Base-by-base conservation (phyloP, 2,888 invertebrate species). In the Neria commutata region DNA sequence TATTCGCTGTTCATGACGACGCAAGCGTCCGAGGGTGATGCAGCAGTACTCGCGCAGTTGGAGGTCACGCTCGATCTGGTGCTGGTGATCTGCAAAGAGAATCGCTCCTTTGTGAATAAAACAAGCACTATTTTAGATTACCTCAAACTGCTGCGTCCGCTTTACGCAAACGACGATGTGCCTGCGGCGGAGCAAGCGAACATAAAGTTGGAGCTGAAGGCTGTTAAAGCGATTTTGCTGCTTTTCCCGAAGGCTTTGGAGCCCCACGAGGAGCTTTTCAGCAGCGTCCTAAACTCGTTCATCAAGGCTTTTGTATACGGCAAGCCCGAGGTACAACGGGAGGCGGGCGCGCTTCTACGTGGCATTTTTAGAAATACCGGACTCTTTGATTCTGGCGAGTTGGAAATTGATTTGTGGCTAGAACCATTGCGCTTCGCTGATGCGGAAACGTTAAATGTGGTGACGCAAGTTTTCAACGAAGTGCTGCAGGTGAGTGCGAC, bases 321-420 rank as follows among this genome's bases (percentile, higher is more conserved):
- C 24, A 79, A 82, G 1, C 74, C 73, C 26, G 80, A 70, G 2
- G 67, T 77, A 2, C 72, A 74, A 75, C 68, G 80, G 0, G 86
- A 86, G 75, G 84, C 86, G 3, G 86, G 85, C 57, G 78, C 81
- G 49, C 83, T 87, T 2, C 76, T 90, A 24, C 79, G 80, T 48
- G 82, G 80, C 50, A 84, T 91, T 58, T 85, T 92, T 24, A 84
- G 83, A 67, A 87, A 85, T 58, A 87, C 88, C 0, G 84, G 84
- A 4, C 83, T 90, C 64, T 91, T 91, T 74, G 85, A 84, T 19
- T 86, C 86, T 63, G 83, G 83, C 62, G 68, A 67, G 24, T 65
- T 78, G 56, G 91, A 92, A 81, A 86, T 90, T 42, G 86, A 88
- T 73, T 82, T 91, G 58, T 88, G 91, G 85, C 76, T 90, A 25